Percentiles rank a stretch among this genome's conserved stretches.
Conservation (phyloP, 2,888 invertebrate species). For the Odontomyia ornata region DNA sequence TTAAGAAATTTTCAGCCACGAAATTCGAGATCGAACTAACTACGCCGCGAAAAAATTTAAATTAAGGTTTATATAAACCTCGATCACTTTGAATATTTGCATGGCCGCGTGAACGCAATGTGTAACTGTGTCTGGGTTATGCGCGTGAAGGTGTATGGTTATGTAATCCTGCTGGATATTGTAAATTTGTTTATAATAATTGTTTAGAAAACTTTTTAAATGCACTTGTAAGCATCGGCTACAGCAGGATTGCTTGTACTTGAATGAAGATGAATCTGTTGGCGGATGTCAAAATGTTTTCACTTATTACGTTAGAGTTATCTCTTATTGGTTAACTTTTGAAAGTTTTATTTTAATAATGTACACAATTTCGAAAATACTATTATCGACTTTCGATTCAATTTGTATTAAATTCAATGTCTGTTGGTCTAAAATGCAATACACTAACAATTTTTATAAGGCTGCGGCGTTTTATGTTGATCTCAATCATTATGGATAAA, state of each 20-base stretch:
- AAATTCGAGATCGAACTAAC: conserved; percentile 40
- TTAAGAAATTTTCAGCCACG: conserved; percentile 48
- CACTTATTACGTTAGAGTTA: neutral
- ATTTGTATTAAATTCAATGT: too few species aligned
- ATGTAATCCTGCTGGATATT: conserved; percentile 47
- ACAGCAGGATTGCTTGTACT: conserved; percentile 15
- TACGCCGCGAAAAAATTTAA: conserved; percentile 43
- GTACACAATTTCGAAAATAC: neutral
- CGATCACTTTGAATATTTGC: conserved; percentile 52
- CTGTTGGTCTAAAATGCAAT: too few species aligned
- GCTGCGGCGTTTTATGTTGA: too few species aligned
- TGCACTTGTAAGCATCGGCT: neutral
- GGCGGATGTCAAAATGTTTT: neutral
- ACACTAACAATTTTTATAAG: too few species aligned
- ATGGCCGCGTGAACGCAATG: neutral
- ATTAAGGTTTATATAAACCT: conserved; percentile 12
- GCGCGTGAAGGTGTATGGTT: conserved; percentile 44
- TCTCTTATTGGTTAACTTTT: neutral
- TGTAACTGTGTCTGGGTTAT: conserved; percentile 18
- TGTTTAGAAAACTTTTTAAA: neutral
- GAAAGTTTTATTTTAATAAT: neutral
- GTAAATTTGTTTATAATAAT: neutral
- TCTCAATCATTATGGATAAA: too few species aligned
- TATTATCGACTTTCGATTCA: too few species aligned
- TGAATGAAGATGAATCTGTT: conserved; percentile 9